Evolutionary conservation across 1,140 invertebrate species (phyloP).

Genomic region (Daktulosphaira vitifoliae): DNA sequence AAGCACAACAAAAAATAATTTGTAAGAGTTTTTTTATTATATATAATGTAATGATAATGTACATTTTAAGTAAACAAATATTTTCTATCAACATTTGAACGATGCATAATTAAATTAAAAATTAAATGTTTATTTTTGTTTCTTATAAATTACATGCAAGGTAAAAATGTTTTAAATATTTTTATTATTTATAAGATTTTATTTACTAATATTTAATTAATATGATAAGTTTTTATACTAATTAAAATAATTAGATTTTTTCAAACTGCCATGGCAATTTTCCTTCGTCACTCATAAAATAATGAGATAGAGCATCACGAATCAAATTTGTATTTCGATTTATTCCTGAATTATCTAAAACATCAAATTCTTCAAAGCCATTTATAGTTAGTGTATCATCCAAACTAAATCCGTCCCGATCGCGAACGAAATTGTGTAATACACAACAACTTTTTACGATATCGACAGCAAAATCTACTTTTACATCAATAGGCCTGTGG

Average conservation of each 20-base stretch:
- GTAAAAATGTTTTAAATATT: neutral
- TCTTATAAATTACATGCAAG: too few species aligned
- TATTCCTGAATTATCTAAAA: neutral
- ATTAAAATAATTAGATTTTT: neutral
- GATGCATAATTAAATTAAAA: too few species aligned
- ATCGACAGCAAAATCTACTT: constrained; percentile 34
- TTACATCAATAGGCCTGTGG: constrained; percentile 39
- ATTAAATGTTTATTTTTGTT: too few species aligned
- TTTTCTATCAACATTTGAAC: too few species aligned
- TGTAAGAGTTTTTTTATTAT: constrained; percentile 1
- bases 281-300: constrained; percentile 17
- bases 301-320: constrained; percentile 14
- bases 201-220: neutral
- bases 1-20: constrained; percentile 7
- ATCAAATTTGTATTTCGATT: neutral
- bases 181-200: neutral
- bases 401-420: constrained; percentile 35
- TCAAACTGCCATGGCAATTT: constrained; percentile 18
- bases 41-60: too few species aligned
- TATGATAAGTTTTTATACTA: too few species aligned
- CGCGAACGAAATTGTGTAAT: constrained; percentile 36
- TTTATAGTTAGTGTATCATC: constrained; percentile 36
- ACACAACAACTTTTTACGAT: constrained; percentile 38
- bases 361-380: constrained; percentile 35
- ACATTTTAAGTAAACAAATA: neutral